Conservation (phyloP, 2,888 invertebrate species). For the Lysandra coridon region DNA sequence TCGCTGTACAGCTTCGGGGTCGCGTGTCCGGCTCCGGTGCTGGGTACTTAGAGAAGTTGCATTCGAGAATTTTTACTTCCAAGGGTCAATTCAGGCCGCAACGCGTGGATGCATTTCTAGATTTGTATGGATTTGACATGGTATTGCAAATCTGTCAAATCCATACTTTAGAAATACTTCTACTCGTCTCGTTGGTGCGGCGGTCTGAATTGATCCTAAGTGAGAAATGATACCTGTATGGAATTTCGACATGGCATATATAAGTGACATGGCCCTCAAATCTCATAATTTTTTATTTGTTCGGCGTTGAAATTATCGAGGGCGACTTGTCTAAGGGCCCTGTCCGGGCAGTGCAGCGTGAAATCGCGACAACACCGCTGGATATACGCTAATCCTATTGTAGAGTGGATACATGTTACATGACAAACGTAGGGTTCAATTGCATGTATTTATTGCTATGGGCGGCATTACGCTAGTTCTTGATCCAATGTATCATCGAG, state of each 20-base stretch:
- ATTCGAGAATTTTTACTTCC: neutral
- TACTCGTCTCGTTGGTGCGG: too few relatives aligned
- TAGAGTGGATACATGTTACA: neutral
- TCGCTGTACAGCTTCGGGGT: constrained; percentile 13
- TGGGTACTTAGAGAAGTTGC: neutral
- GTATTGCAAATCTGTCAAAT: too few relatives aligned
- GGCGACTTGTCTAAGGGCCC: neutral
- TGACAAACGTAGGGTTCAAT: constrained; percentile 2
- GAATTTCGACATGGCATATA: too few relatives aligned
- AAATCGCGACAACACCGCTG: constrained; percentile 36
- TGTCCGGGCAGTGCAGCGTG: constrained; percentile 31
- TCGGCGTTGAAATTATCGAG: neutral
- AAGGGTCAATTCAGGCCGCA: neutral
- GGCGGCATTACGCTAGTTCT: neutral
- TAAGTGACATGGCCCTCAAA: neutral
- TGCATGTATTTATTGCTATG: neutral
- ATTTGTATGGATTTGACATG: too few relatives aligned
- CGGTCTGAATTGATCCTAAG: too few relatives aligned
- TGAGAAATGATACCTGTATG: too few relatives aligned
- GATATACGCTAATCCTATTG: constrained; percentile 41
- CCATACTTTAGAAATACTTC: too few relatives aligned
- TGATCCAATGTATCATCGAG: neutral
- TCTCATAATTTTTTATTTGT: neutral
- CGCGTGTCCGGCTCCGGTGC: neutral
- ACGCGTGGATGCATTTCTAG: too few relatives aligned